Base-by-base conservation (phyloP, 2,888 invertebrate species). In the Yponomeuta cagnagella region DNA sequence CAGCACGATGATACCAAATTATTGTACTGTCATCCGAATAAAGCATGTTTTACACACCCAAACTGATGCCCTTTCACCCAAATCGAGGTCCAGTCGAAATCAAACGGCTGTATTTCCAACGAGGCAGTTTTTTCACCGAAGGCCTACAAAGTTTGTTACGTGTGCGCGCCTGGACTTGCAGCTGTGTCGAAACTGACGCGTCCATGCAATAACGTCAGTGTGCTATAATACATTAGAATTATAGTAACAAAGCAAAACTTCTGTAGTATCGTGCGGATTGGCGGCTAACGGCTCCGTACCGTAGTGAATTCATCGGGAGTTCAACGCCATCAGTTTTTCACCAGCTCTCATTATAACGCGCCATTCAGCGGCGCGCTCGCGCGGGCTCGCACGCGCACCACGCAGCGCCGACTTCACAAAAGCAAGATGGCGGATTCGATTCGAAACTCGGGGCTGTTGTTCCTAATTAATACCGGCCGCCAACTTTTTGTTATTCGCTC, bases 241-340 rank as follows among this genome's bases (percentile, higher is more conserved):
- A 23, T 23, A 23, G 23, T 23, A 23, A 23, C 23, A 23, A 58
- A 58, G 52, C 1, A 58, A 58, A 58, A 3, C 52, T 58, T 58
- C 52, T 58, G 52, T 58, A 58, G 52, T 15, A 58, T 15, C 15
- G 52, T 15, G 52, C 15, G 15, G 52, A 15, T 33, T 33, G 52
- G 52, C 52, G 52, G 52, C 15, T 58, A 58, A 58, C 52, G 52
- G 52, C 12, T 58, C 52, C 52, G 15, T 15, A 2, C 15, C 15
- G 52, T 58, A 58, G 52, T 15, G 52, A 12, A 58, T 58, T 58
- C 52, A 58, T 58, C 15, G 52, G 12, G 15, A 58, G 52, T 58
- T 58, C 52, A 58, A 58, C 52, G 52, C 52, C 52, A 58, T 58
- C 52, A 58, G 52, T 12, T 58, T 58, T 58, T 58, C 52, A 58